These are phyloP conservation scores for Galeruca laticollis DNA, from an alignment of 2,888 invertebrate species.

Conservation along the genomic window DNA sequence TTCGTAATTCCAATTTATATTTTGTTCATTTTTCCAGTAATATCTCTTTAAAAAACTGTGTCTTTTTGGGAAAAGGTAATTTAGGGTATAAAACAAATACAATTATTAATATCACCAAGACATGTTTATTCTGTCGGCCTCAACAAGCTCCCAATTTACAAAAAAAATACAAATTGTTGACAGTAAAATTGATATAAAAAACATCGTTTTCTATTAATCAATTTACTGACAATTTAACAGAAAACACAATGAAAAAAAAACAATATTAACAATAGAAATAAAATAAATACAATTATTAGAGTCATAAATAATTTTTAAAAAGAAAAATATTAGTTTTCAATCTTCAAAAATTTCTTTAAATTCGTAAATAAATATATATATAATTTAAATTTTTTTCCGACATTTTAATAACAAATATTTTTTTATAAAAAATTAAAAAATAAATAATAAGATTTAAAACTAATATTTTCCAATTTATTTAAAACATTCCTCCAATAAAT, in stretches of 20 bases:
- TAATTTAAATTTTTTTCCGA: neutral
- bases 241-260: slow-evolving; percentile 43
- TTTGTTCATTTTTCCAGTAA: too few species aligned
- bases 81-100: slow-evolving; percentile 29
- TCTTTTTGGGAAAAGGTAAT: neutral
- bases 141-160: slow-evolving; percentile 73
- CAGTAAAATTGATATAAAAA: slow-evolving; percentile 27
- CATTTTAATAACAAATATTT: neutral
- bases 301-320: neutral
- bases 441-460: neutral
- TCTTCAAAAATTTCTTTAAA: neutral
- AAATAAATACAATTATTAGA: slow-evolving; percentile 33
- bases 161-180: slow-evolving; percentile 62
- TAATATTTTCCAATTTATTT: neutral
- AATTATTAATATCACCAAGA: slow-evolving; percentile 63
- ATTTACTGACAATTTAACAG: slow-evolving; percentile 24
- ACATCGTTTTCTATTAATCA: slow-evolving; percentile 12
- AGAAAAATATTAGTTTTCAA: neutral
- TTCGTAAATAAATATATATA: slow-evolving; percentile 3
- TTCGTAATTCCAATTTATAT: too few species aligned
- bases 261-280: slow-evolving; percentile 45
- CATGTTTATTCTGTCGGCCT: slow-evolving; percentile 66
- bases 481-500: slow-evolving; percentile 1
- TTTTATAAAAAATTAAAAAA: neutral
- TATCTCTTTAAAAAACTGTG: too few species aligned